phyloP scores from a whole-genome alignment of 2,888 invertebrate genomes.

The Caradrina kadenii region DNA sequence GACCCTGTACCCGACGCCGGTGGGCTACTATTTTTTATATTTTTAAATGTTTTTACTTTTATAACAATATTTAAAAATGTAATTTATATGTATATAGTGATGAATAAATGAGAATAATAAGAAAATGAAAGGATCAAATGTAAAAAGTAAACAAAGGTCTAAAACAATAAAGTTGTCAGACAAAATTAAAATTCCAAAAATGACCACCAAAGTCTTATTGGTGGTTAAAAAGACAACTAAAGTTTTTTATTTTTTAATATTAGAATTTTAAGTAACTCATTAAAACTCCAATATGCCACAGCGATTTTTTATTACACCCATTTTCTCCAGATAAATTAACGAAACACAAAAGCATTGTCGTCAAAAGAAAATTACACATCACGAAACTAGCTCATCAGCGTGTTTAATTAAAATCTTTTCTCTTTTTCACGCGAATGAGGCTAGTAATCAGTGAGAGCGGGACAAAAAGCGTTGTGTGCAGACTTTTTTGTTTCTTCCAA shows the following conservation, averaged over 20 bases:
- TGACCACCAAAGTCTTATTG: neutral
- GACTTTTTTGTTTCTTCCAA: slow-evolving; percentile 71
- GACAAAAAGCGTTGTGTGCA: slow-evolving; percentile 61
- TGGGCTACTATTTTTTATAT: no score
- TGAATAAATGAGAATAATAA: no score
- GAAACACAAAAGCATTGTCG: slow-evolving; percentile 63
- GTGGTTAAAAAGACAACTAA: neutral
- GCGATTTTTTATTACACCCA: slow-evolving; percentile 44
- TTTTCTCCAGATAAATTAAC: slow-evolving; percentile 58
- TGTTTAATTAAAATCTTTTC: slow-evolving; percentile 73
- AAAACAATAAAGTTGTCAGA: neutral
- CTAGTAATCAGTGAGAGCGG: slow-evolving; percentile 62
- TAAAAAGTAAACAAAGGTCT: neutral
- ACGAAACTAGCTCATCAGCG: slow-evolving; percentile 68
- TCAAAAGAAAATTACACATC: slow-evolving; percentile 74
- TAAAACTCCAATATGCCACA: slow-evolving; percentile 47
- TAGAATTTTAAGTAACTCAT: slow-evolving; percentile 39
- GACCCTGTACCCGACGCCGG: no score
- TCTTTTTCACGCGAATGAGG: slow-evolving; percentile 63
- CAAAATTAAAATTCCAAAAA: neutral
- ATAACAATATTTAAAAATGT: no score
- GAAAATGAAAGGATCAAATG: no score
- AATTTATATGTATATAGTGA: no score
- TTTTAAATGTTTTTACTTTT: no score
- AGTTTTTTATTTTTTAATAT: slow-evolving; percentile 7